Conservation (phyloP, 2,113 vertebrate genomes). For the Poeciliopsis occidentalis region DNA sequence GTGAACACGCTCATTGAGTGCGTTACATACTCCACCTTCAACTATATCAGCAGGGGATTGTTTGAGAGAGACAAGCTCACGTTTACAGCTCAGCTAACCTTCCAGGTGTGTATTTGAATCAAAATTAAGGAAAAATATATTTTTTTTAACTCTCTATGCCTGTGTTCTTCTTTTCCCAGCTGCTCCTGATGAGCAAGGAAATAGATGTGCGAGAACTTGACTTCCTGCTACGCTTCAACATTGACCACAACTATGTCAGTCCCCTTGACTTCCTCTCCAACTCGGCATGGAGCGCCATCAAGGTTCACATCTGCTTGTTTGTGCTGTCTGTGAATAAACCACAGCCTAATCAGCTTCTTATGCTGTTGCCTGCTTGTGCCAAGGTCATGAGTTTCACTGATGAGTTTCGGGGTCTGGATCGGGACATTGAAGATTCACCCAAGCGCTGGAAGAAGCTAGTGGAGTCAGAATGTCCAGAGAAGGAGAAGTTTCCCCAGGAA, state of each 20-base stretch:
- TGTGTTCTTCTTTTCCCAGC: slow-evolving; percentile 51
- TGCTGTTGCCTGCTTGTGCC: not conserved
- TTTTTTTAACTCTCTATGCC: slow-evolving; percentile 12
- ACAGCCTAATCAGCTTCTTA: not conserved
- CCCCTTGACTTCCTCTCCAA: slow-evolving; percentile 82
- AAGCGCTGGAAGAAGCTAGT: slow-evolving; percentile 81
- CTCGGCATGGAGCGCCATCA: slow-evolving; percentile 81
- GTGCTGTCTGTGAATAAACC: not conserved
- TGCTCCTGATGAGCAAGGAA: slow-evolving; percentile 82
- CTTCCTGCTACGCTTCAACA: slow-evolving; percentile 83
- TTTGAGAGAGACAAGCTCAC: slow-evolving; percentile 83
- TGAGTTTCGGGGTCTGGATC: slow-evolving; percentile 79
- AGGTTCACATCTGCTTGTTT: slow-evolving; percentile 49
- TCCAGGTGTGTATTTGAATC: slow-evolving; percentile 63
- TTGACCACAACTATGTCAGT: slow-evolving; percentile 78
- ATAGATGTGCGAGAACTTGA: slow-evolving; percentile 78
- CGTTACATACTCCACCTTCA: slow-evolving; percentile 80
- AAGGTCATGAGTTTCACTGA: slow-evolving; percentile 81
- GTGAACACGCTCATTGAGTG: slow-evolving; percentile 77
- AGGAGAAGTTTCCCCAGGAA: slow-evolving; percentile 81
- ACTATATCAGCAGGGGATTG: slow-evolving; percentile 81
- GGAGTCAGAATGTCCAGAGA: slow-evolving; percentile 81
- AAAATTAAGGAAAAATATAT: not conserved
- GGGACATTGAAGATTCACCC: slow-evolving; percentile 81
- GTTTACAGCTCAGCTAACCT: slow-evolving; percentile 79